A percentile compares a stretch with the other conserved stretches of the same genome.
These are phyloP conservation scores for Eulithis prunata DNA, from an alignment of 2,888 invertebrate species.

Conservation along the genomic window DNA sequence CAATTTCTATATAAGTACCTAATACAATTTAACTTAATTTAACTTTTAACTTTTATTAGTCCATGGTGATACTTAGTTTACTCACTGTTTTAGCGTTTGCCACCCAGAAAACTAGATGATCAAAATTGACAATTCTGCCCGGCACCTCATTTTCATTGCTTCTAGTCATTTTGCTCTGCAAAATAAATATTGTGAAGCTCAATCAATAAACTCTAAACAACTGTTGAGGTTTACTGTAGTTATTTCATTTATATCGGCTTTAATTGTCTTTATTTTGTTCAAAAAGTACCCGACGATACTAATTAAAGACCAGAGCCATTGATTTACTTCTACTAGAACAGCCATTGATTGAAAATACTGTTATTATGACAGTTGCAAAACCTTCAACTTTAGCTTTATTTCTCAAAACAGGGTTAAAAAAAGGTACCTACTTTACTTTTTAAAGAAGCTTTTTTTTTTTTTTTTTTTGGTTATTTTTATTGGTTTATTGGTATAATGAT, in stretches of 20 bases:
- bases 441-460: too few species aligned
- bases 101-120: constrained; percentile 77
- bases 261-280: background rate
- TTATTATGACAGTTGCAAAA: background rate
- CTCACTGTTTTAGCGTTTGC: constrained; percentile 75
- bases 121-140: constrained; percentile 70
- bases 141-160: constrained; percentile 34
- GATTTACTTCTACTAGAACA: too few species aligned
- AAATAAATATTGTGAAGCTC: too few species aligned
- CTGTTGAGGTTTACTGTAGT: background rate
- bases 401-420: too few species aligned
- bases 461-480: too few species aligned
- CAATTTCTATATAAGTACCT: too few species aligned
- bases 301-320: too few species aligned
- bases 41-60: too few species aligned
- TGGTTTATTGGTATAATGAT: too few species aligned
- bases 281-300: background rate
- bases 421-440: too few species aligned
- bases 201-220: background rate
- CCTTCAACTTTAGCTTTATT: too few species aligned
- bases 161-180: constrained; percentile 62
- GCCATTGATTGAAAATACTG: background rate
- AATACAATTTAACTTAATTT: too few species aligned
- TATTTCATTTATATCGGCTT: constrained; percentile 6
- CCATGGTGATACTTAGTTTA: constrained; percentile 17